Evolutionary conservation across 2,888 invertebrate genomes (phyloP).

Genomic region (Amiota minor): DNA sequence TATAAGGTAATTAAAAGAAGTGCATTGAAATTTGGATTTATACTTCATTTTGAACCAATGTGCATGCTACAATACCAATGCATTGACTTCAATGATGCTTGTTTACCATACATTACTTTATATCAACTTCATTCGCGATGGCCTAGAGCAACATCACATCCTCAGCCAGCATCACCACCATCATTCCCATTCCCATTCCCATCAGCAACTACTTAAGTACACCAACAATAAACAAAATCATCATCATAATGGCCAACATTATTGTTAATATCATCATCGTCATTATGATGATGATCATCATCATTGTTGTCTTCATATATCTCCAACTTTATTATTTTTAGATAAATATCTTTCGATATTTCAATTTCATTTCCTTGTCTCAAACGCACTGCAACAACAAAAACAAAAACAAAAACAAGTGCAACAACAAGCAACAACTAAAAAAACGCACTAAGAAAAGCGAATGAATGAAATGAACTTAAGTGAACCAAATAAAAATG

Average conservation of each 20-base stretch:
- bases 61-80: no score
- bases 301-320: constrained; percentile 9
- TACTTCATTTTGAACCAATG: no score
- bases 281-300: not conserved
- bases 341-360: constrained; percentile 67
- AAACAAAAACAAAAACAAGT: not conserved
- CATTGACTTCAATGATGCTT: no score
- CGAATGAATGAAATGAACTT: constrained; percentile 6
- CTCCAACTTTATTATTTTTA: constrained; percentile 62
- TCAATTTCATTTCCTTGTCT: constrained; percentile 38
- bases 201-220: not conserved
- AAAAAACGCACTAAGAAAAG: not conserved
- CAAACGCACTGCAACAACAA: not conserved
- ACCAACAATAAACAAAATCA: not conserved
- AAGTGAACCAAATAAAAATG: constrained; percentile 15
- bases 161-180: no score
- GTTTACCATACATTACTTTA: no score
- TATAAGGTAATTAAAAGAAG: no score
- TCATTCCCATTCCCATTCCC: no score
- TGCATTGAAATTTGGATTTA: no score
- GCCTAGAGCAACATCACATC: no score
- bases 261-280: constrained; percentile 18
- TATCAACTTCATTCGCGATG: no score
- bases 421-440: constrained; percentile 3
- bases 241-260: not conserved